These are phyloP conservation scores for Paralvinella palmiformis DNA, from an alignment of 1,140 invertebrate genomes.

Conservation along the genomic window DNA sequence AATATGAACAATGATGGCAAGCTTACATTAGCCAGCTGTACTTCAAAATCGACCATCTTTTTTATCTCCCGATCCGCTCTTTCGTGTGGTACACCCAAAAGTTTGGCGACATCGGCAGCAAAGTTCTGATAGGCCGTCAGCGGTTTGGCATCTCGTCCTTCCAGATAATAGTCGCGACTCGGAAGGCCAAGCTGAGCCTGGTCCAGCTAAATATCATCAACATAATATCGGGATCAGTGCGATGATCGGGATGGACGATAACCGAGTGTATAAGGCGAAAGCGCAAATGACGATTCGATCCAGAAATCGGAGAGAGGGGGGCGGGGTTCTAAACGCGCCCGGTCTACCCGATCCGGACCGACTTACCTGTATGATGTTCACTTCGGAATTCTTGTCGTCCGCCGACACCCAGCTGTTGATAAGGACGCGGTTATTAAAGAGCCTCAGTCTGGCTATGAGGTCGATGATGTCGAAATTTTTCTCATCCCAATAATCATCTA, in stretches of 20 bases:
- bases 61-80: conserved; percentile 61
- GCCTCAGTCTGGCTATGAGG: conserved; percentile 66
- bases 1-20: not conserved
- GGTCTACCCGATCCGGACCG: no score
- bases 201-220: conserved; percentile 24
- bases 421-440: conserved; percentile 72
- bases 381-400: conserved; percentile 80
- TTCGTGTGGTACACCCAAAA: conserved; percentile 49
- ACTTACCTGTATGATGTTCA: conserved; percentile 73
- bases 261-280: no score
- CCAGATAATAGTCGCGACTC: conserved; percentile 26
- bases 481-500: conserved; percentile 60
- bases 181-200: conserved; percentile 27
- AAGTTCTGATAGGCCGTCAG: conserved; percentile 14
- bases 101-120: not conserved
- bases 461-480: conserved; percentile 61
- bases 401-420: conserved; percentile 76
- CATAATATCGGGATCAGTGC: no score
- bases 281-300: no score
- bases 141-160: conserved; percentile 15
- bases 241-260: no score
- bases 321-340: no score
- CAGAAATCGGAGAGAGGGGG: no score
- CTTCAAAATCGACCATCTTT: conserved; percentile 78
- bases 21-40: conserved; percentile 65